Evolutionary conservation across 2,113 vertebrate species (phyloP), one percentile per base, ranked within the genome.

Genomic region (Gadus macrocephalus): DNA sequence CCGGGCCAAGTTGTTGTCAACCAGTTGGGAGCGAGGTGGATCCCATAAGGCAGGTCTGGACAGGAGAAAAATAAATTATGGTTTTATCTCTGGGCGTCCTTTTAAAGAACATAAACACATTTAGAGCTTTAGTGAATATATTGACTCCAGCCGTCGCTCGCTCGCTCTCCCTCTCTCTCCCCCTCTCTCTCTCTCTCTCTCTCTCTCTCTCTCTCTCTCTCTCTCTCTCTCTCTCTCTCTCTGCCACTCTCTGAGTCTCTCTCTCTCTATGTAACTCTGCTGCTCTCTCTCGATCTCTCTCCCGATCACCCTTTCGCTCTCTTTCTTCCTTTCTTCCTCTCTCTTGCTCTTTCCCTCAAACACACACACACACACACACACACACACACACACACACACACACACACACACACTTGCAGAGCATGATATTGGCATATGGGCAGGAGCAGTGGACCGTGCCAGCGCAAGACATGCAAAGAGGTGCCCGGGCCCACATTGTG

Each of bases 401-500:
- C 66, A 53, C 74, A 70, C 49, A 42, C 69, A 68, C 66, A 62
- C 69, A 76, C 76, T 75, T 62, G 31, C 49, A 59, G 63, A 1
- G 5, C 65, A 35, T 77, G 72, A 70, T 62, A 71, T 71, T 69
- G 60, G 19, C 22, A 62, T n/a, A 62, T 12, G 3, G 1, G 28
- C 64, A 58, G 15, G 9, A 5, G 15, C 55, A 17, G 17, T 7
- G 55, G 55, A 3, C 17, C 55, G 15, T 58, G 15, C 3, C 15
- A 16, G 9, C 55, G 16, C 17, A 58, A 58, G 2, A n/a, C 17
- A 58, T 74, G 77, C 81, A 83, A 72, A 71, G 76, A 76, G 38
- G 15, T 17, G 65, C 68, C 77, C 64, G 60, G 17, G 67, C 16
- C 20, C 83, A 82, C 78, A 76, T 80, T 80, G 76, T 78, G 81